phyloP scores from a whole-genome alignment of 2,888 invertebrate species.

The Eilema griseolum region DNA sequence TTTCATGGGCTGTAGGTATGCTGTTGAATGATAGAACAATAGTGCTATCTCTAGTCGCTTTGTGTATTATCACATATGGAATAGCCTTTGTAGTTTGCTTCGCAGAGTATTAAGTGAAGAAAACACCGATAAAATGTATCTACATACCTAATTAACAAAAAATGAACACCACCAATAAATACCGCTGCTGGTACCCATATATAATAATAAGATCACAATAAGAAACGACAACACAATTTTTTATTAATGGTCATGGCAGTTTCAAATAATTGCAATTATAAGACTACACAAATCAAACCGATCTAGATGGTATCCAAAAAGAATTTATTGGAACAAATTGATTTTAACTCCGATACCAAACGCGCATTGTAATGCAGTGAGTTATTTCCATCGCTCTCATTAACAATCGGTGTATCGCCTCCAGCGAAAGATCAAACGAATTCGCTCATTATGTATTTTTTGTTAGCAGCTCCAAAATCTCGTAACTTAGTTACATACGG shows the following conservation, averaged over 20 bases:
- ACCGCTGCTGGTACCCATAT: not conserved
- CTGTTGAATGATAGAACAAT: no score
- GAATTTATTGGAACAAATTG: slow-evolving; percentile 59
- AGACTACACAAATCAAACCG: slow-evolving; percentile 51
- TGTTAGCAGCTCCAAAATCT: slow-evolving; percentile 45
- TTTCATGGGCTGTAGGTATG: no score
- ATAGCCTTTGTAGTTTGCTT: not conserved
- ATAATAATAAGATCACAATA: slow-evolving; percentile 34
- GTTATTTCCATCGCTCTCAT: slow-evolving; percentile 59
- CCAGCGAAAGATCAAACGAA: slow-evolving; percentile 60
- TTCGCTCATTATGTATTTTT: slow-evolving; percentile 58
- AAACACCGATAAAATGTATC: not conserved
- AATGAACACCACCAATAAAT: not conserved
- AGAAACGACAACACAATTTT: slow-evolving; percentile 26
- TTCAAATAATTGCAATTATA: slow-evolving; percentile 48
- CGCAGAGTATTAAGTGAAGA: not conserved
- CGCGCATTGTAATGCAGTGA: slow-evolving; percentile 58
- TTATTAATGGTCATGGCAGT: slow-evolving; percentile 34
- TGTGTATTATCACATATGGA: no score
- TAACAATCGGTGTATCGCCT: slow-evolving; percentile 65
- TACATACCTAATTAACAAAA: not conserved
- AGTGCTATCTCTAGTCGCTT: no score
- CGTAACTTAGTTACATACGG: slow-evolving; percentile 37
- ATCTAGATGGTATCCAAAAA: slow-evolving; percentile 55
- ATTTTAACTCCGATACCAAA: slow-evolving; percentile 56